These are phyloP conservation scores for Antrozous pallidus DNA, from an alignment of 2,797 vertebrate species.

Conservation along the genomic window DNA sequence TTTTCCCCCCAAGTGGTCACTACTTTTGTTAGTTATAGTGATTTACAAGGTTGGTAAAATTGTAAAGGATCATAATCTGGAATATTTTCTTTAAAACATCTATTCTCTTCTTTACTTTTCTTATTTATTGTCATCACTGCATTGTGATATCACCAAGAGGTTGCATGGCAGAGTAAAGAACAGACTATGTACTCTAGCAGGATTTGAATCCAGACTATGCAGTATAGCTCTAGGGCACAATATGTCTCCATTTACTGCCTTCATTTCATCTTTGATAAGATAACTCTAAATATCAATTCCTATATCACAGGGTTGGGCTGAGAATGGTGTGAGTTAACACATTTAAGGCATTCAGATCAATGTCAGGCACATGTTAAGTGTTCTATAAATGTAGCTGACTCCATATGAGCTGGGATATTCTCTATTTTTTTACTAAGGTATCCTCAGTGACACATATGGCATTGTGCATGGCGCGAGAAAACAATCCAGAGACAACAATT, in stretches of 20 bases:
- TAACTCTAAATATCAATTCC: neutral
- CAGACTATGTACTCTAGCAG: no score
- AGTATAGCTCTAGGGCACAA: neutral
- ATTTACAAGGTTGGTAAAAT: neutral
- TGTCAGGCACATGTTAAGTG: neutral
- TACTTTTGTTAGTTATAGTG: neutral
- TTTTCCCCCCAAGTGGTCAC: neutral
- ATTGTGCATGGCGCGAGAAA: neutral
- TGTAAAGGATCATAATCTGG: neutral
- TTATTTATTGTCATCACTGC: neutral
- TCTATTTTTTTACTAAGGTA: neutral
- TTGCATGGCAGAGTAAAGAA: neutral
- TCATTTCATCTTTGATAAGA: neutral
- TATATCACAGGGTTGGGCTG: neutral
- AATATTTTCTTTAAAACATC: neutral
- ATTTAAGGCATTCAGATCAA: neutral
- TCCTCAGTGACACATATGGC: neutral
- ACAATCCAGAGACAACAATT: neutral
- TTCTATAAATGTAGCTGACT: neutral
- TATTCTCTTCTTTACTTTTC: neutral
- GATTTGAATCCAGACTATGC: neutral
- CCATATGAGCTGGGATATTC: neutral
- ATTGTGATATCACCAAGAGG: neutral
- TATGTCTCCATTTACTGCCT: neutral
- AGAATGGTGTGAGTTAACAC: neutral